phyloP scores from a whole-genome alignment of 2,797 vertebrate species.

The Eulemur albifrons region DNA sequence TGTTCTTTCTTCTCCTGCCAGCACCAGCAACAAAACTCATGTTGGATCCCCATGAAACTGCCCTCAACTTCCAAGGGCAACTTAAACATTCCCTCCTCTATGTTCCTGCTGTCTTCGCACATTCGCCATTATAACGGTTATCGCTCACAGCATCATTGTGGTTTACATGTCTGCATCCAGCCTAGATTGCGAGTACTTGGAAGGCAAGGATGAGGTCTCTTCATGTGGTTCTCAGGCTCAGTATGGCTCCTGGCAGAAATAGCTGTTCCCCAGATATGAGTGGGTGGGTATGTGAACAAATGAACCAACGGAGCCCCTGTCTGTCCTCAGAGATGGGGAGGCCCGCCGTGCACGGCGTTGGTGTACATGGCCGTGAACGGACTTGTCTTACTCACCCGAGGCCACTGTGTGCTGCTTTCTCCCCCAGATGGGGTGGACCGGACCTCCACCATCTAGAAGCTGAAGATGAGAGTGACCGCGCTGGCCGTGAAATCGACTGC shows the following conservation, averaged over 20 bases:
- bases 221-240: not conserved
- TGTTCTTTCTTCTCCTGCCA: not conserved
- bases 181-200: not conserved
- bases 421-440: constrained; percentile 94
- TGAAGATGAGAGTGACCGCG: constrained; percentile 83
- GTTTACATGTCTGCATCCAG: not conserved
- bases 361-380: accelerated
- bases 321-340: not conserved
- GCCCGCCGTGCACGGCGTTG: accelerated
- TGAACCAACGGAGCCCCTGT: not conserved
- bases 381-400: not conserved
- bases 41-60: not conserved
- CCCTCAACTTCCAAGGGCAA: not conserved
- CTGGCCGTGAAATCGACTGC: constrained; percentile 86
- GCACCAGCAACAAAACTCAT: not conserved
- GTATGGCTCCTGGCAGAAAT: not conserved
- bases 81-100: not conserved
- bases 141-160: accelerated
- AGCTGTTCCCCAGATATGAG: not conserved
- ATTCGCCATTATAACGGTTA: not conserved
- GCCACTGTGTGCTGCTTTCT: constrained; percentile 10
- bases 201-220: not conserved
- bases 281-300: not conserved
- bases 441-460: constrained; percentile 95
- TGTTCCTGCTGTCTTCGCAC: not conserved